A percentile compares a stretch with the other conserved stretches of the same genome.
phyloP scores from a whole-genome alignment of 30 jellyfish, hydroid and myxozoan species.

The Rhopilema esculentum region DNA sequence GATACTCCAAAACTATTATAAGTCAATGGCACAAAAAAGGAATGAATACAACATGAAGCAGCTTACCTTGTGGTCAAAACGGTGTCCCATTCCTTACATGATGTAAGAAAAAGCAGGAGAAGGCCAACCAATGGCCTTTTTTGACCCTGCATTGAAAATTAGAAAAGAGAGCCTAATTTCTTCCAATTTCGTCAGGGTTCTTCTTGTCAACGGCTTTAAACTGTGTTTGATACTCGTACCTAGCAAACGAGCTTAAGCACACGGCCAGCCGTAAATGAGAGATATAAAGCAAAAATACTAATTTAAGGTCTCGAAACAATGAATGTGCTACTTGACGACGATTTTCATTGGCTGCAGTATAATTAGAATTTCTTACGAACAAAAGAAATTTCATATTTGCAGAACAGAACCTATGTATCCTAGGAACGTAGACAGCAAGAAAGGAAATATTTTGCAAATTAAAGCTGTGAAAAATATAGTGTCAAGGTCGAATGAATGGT shows the following conservation, averaged over 20 bases:
- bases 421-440: slow-evolving; percentile 35
- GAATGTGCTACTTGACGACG: slow-evolving; percentile 12
- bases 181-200: background rate
- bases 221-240: background rate
- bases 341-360: slow-evolving; percentile 45
- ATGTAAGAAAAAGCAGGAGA: slow-evolving; percentile 48
- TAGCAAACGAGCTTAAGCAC: slow-evolving; percentile 7
- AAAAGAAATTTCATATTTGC: slow-evolving; percentile 38
- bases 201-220: background rate
- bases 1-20: background rate
- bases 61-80: slow-evolving; percentile 21
- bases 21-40: background rate
- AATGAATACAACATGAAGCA: background rate
- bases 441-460: slow-evolving; percentile 36
- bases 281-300: background rate
- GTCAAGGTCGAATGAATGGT: background rate
- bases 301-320: slow-evolving; percentile 6
- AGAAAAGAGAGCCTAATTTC: slow-evolving; percentile 35
- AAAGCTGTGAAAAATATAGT: background rate
- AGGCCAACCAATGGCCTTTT: slow-evolving; percentile 49
- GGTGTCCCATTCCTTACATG: slow-evolving; percentile 54
- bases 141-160: slow-evolving; percentile 58
- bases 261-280: slow-evolving; percentile 80
- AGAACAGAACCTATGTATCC: slow-evolving; percentile 27
- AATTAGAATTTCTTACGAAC: slow-evolving; percentile 1